Percentiles rank a stretch among this genome's conserved stretches.
These are phyloP conservation scores for Otolemur crassicaudatus DNA, from an alignment of 2,797 vertebrate genomes.

Conservation along the genomic window DNA sequence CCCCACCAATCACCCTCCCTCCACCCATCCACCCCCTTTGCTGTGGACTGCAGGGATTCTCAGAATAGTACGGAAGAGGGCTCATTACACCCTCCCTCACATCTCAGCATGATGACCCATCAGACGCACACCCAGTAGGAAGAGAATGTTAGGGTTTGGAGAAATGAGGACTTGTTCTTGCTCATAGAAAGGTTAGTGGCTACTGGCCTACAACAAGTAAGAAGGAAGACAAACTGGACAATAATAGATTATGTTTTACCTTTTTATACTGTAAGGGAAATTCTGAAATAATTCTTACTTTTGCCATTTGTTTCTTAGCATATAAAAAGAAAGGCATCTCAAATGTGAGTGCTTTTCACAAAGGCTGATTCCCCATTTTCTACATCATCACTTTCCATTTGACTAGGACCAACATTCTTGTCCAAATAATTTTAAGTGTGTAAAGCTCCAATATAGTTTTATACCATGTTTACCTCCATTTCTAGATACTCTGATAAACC, in stretches of 20 bases:
- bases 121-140: neutral
- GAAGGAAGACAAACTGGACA: neutral
- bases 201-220: neutral
- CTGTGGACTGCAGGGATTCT: no score
- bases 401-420: neutral
- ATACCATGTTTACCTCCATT: neutral
- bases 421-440: neutral
- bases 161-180: neutral
- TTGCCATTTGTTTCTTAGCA: neutral
- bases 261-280: neutral
- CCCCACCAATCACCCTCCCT: no score
- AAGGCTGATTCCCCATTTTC: neutral
- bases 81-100: neutral
- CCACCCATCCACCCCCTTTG: no score
- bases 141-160: neutral
- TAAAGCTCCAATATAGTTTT: neutral
- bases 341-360: neutral
- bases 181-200: neutral
- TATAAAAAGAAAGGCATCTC: neutral
- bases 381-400: neutral
- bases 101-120: neutral
- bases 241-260: neutral
- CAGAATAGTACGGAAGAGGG: neutral
- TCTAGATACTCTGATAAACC: neutral
- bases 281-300: constrained; percentile 7